Conservation (phyloP, 2,888 invertebrate species). For the Linnaemya vulpina region DNA sequence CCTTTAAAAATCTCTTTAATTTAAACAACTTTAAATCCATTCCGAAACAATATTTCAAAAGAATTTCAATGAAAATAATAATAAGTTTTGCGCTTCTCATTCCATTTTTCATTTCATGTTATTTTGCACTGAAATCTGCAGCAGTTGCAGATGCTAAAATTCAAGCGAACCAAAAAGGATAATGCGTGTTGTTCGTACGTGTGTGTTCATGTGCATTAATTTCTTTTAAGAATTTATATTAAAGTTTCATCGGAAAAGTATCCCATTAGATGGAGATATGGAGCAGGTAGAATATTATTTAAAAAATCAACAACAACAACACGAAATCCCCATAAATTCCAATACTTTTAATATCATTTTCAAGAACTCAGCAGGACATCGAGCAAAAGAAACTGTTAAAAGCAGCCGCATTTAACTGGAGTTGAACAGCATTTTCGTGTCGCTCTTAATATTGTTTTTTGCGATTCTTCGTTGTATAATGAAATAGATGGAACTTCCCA, state of each 20-base stretch:
- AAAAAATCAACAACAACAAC: neutral
- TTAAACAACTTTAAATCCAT: neutral
- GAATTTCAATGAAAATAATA: conserved; percentile 31
- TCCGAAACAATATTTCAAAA: conserved; percentile 59
- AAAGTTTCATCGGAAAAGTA: conserved; percentile 63
- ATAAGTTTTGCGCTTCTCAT: conserved; percentile 17
- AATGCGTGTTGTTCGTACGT: neutral
- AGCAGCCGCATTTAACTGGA: conserved; percentile 12
- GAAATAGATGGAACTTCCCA: neutral
- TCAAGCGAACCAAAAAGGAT: conserved; percentile 7
- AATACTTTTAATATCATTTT: conserved; percentile 43
- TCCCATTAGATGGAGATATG: conserved; percentile 63
- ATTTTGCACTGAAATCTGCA: conserved; percentile 19
- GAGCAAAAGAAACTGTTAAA: conserved; percentile 44
- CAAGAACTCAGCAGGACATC: conserved; percentile 65
- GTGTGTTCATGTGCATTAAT: neutral
- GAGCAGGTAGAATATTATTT: conserved; percentile 41
- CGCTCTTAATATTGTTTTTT: conserved; percentile 23
- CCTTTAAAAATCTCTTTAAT: neutral
- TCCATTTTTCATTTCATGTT: neutral
- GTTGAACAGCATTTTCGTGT: conserved; percentile 35
- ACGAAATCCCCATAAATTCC: neutral
- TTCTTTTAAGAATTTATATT: conserved; percentile 25
- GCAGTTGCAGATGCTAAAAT: neutral
- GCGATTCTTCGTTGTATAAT: conserved; percentile 12